Evolutionary conservation across 2,888 invertebrate species (phyloP).

Genomic region (Drosophila siamana): DNA sequence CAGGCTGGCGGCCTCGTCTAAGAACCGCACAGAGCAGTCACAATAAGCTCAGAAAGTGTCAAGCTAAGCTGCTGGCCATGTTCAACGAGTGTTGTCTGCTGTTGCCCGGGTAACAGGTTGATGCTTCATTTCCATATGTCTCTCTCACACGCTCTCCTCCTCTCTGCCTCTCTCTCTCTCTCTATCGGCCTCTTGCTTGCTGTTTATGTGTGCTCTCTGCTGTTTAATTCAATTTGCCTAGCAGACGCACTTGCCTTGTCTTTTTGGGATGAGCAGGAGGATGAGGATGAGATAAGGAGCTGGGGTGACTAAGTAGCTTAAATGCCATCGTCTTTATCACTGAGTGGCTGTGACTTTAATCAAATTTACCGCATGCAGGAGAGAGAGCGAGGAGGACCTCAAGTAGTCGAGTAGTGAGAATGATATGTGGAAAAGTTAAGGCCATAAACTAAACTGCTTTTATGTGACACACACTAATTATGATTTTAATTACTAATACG

Average conservation of each 20-base stretch:
- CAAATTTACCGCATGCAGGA: constrained; percentile 31
- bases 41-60: constrained; percentile 13
- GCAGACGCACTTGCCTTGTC: constrained; percentile 15
- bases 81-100: constrained; percentile 5
- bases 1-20: neutral
- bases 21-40: neutral
- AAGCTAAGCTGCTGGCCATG: constrained; percentile 3
- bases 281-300: no score
- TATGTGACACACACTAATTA: constrained; percentile 51
- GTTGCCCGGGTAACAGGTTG: constrained; percentile 11
- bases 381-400: constrained; percentile 1
- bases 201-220: neutral
- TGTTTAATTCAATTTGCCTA: constrained; percentile 35
- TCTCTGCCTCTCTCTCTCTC: neutral
- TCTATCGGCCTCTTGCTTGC: neutral
- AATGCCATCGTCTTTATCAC: constrained; percentile 15
- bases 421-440: constrained; percentile 18
- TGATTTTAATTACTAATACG: constrained; percentile 63
- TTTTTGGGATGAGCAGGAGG: neutral
- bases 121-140: constrained; percentile 13
- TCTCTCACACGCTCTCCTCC: neutral
- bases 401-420: neutral
- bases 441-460: constrained; percentile 46
- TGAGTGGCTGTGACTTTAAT: constrained; percentile 25
- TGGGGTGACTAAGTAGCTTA: constrained; percentile 20